Percentiles rank a stretch among this genome's conserved stretches.
These are phyloP conservation scores for Aphelocoma coerulescens DNA, from an alignment of 2,113 vertebrate genomes.

Conservation along the genomic window DNA sequence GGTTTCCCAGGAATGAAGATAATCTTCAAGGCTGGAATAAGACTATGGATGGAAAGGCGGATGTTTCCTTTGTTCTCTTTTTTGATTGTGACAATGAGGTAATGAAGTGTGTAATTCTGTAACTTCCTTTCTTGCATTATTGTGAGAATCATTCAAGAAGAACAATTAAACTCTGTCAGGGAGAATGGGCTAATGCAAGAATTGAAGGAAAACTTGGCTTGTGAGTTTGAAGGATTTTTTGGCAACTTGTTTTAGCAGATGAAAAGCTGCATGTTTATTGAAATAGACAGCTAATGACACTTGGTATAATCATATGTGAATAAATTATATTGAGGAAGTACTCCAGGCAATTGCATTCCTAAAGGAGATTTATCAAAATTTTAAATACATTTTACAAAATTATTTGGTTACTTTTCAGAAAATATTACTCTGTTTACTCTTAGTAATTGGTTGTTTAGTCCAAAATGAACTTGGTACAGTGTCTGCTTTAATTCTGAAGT, in stretches of 20 bases:
- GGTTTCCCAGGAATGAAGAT: conserved; percentile 96
- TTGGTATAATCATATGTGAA: neutral
- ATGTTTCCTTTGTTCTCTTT: conserved; percentile 95
- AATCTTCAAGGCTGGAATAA: conserved; percentile 93
- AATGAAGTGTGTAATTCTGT: conserved; percentile 43
- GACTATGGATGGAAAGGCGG: conserved; percentile 89
- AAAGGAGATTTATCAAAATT: neutral
- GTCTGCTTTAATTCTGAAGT: neutral
- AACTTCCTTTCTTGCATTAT: neutral
- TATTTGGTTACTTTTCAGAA: neutral
- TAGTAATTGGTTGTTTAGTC: neutral
- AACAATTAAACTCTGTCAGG: neutral
- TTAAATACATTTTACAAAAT: neutral
- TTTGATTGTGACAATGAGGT: conserved; percentile 96
- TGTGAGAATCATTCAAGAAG: neutral
- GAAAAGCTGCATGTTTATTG: neutral
- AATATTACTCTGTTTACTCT: neutral
- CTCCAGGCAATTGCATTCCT: neutral
- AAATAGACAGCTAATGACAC: neutral
- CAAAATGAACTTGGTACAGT: neutral
- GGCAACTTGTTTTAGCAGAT: neutral
- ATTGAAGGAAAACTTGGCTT: neutral
- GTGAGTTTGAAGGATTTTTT: neutral
- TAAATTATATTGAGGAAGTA: neutral
- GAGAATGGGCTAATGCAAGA: neutral